These are phyloP conservation scores for Magallana angulata DNA, from an alignment of 1,140 invertebrate species.

Conservation along the genomic window DNA sequence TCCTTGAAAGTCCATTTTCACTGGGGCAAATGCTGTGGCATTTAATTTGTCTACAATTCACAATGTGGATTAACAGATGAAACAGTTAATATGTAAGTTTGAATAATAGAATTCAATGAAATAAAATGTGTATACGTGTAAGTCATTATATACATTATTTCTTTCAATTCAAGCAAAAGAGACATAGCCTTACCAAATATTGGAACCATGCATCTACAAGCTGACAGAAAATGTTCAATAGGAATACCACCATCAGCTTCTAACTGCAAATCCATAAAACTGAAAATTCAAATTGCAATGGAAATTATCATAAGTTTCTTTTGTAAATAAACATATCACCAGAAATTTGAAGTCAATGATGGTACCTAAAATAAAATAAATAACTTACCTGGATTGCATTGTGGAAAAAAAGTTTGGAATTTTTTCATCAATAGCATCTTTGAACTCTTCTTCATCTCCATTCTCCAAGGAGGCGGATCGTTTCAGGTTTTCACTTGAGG, in stretches of 20 bases:
- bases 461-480: conserved; percentile 38
- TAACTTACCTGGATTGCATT: conserved; percentile 68
- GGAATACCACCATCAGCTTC: conserved; percentile 67
- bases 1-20: conserved; percentile 76
- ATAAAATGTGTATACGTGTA: no score
- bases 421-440: conserved; percentile 73
- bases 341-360: no score
- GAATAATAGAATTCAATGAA: no score
- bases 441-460: conserved; percentile 63
- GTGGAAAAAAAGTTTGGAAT: conserved; percentile 73
- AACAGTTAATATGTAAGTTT: no score
- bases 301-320: no score
- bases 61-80: not conserved
- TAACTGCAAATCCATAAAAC: conserved; percentile 67
- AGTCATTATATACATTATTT: no score
- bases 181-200: conserved; percentile 73
- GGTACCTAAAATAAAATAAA: not conserved
- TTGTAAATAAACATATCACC: no score
- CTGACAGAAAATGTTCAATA: conserved; percentile 69
- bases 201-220: conserved; percentile 69
- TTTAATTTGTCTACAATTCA: conserved; percentile 74
- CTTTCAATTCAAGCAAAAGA: not conserved
- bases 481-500: not conserved
- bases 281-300: conserved; percentile 46
- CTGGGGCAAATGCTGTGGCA: conserved; percentile 75